Base-by-base conservation (phyloP, 2,888 invertebrate genomes). In the Drepanosiphum platanoidis region DNA sequence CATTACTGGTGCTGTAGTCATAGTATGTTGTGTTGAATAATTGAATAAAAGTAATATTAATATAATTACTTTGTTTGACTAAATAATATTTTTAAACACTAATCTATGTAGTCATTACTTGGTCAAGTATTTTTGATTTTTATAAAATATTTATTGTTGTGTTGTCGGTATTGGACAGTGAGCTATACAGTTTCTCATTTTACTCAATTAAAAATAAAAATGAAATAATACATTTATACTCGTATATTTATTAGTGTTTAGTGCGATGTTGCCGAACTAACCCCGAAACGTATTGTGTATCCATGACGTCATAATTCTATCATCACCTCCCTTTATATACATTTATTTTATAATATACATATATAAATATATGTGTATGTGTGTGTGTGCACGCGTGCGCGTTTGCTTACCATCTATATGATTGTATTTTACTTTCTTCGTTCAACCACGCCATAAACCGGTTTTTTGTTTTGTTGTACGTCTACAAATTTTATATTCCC, bases 261-360 rank as follows among this genome's bases (percentile, higher is more conserved):
- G 18, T 82, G 82, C 82, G 72, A 39, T 74, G 82, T 82, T 82
- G 82, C 82, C 82, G 72, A 64, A 64, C 42, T 74, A n/a, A 74
- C 61, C 82, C 72, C 72, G 64, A 72, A 82, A 82, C 42, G 42
- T 64, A 82, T 64, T 71, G 81, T 72, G 61, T 80, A 34, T 72
- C 64, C 72, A 82, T 82, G 72, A 82, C 82, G 82, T 82, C 82
- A 72, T 64, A 72, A 42, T 82, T 72, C 82, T 74, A 82, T 74
- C 82, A 42, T 72, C 72, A 82, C 82, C 30, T 64, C 72, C 82
- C 82, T 30, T n/a, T n/a, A 32, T 66, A 46, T 30, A 39, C 8
- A n/a, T 39, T 11, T 30, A 75, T 58, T n/a, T n/a, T n/a, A n/a
- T n/a, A 75, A 52, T 77, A 34, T 75, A 52, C 11, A 27, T 34